Conservation (phyloP, 2,888 invertebrate species). For the Cheilosia grossa region DNA sequence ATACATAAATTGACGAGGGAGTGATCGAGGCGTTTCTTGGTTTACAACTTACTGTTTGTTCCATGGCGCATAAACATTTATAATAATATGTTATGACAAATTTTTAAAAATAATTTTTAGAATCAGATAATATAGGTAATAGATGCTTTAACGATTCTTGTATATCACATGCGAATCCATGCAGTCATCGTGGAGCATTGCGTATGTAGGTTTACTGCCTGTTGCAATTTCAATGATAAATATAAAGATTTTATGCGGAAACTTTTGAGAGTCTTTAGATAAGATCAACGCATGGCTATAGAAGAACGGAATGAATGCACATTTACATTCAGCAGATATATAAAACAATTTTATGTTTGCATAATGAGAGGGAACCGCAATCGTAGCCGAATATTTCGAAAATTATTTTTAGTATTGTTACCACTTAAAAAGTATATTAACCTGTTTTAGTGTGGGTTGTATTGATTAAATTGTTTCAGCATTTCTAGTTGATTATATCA, state of each 20-base stretch:
- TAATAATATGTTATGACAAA: constrained; percentile 27
- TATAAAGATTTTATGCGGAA: constrained; percentile 50
- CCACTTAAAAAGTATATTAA: constrained; percentile 11
- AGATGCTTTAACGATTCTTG: constrained; percentile 32
- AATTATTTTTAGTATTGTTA: not conserved
- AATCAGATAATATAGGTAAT: constrained; percentile 21
- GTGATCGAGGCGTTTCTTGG: constrained; percentile 36
- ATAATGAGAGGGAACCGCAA: not conserved
- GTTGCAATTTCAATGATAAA: constrained; percentile 30
- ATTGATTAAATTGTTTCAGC: constrained; percentile 37
- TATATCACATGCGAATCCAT: constrained; percentile 16
- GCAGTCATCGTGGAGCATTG: constrained; percentile 25
- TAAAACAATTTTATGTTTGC: not conserved
- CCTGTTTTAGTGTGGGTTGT: constrained; percentile 41
- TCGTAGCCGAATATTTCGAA: not conserved
- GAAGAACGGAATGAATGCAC: not conserved
- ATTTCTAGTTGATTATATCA: constrained; percentile 54
- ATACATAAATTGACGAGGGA: constrained; percentile 23
- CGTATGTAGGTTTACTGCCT: constrained; percentile 55
- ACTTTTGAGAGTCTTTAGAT: constrained; percentile 16
- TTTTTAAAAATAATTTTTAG: constrained; percentile 31
- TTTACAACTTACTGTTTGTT: constrained; percentile 12
- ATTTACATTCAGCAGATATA: not conserved
- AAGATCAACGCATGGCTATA: constrained; percentile 8
- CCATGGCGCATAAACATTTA: not conserved